Evolutionary conservation across 1,140 invertebrate genomes (phyloP).

Genomic region (Telenomus remus): DNA sequence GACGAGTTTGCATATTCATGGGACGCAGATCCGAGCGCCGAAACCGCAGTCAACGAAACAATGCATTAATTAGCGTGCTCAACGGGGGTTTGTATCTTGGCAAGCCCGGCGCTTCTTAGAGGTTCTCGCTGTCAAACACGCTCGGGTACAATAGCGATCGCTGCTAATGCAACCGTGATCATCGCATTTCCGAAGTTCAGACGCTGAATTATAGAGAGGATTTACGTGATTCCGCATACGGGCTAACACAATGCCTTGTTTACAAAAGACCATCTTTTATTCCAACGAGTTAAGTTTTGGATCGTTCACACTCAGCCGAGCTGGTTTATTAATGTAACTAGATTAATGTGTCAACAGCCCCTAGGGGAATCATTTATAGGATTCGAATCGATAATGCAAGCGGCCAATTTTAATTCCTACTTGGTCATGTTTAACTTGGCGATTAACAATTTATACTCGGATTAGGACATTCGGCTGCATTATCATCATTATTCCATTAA

Average conservation of each 20-base stretch:
- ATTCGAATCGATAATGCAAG: too few relatives aligned
- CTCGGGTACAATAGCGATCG: conserved; percentile 3
- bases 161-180: conserved; percentile 32
- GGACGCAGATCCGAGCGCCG: conserved; percentile 34
- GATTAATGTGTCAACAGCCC: too few relatives aligned
- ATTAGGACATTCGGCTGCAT: too few relatives aligned
- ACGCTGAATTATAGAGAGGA: conserved; percentile 24
- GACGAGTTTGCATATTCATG: conserved; percentile 43
- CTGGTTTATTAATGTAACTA: too few relatives aligned
- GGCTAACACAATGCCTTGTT: background rate
- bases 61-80: conserved; percentile 48
- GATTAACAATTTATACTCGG: too few relatives aligned
- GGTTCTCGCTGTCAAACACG: conserved; percentile 1
- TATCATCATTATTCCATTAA: too few relatives aligned
- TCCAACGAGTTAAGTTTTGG: too few relatives aligned
- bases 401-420: too few relatives aligned
- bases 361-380: too few relatives aligned
- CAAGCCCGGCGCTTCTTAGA: conserved; percentile 20
- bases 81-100: conserved; percentile 25
- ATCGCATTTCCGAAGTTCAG: conserved; percentile 8
- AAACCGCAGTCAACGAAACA: conserved; percentile 33
- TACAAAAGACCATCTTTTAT: too few relatives aligned
- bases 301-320: too few relatives aligned
- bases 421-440: too few relatives aligned
- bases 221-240: conserved; percentile 14